Evolutionary conservation across 2,113 vertebrate genomes (phyloP), one percentile per base, ranked within the genome.

Genomic region (Propithecus coquereli): DNA sequence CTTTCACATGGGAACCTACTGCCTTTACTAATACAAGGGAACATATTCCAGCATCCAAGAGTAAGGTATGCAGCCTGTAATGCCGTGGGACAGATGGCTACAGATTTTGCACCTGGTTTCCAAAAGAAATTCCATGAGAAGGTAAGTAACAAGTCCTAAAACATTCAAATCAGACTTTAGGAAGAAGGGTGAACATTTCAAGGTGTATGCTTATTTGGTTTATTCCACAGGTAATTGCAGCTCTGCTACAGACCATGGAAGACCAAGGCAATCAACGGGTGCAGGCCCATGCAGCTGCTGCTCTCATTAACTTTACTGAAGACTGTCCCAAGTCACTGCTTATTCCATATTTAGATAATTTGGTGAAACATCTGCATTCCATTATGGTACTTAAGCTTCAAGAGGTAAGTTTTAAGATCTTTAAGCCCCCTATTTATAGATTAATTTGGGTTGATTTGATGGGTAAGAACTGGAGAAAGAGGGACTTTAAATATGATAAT

Each of bases 41-140:
- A 18, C 66, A 52, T 63, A 59, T 98, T 98, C 63, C 97, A 99
- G 99, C 99, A 99, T 89, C 99, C 99, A 2, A 98, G 99, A 98
- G 99, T 99, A 18, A 99, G 99, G 27, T 99, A 99, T 0, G 99
- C 99, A 0, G 99, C 99, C 93, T 99, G 99, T 97, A 99, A 99
- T 20, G 99, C 99, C 2, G 99, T 99, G 4, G 99, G 99, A 91
- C 99, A 99, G 98, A 99, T 99, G 99, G 99, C 99, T 95, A 99
- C 99, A 85, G 99, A 99, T 97, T 99, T 99, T 32, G 99, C 99
- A 23, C 99, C 99, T 43, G 99, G 99, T 32, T 99, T 99, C 98
- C 99, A 99, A 82, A 99, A 99, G 99, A 99, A 99, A 94, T 99
- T 99, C 97, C 99, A 99, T 2, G 99, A 99, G 96, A 99, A 99